Percentiles rank a stretch among this genome's conserved stretches.
phyloP scores from a whole-genome alignment of 2,888 invertebrate species.

The Ochropacha duplaris region DNA sequence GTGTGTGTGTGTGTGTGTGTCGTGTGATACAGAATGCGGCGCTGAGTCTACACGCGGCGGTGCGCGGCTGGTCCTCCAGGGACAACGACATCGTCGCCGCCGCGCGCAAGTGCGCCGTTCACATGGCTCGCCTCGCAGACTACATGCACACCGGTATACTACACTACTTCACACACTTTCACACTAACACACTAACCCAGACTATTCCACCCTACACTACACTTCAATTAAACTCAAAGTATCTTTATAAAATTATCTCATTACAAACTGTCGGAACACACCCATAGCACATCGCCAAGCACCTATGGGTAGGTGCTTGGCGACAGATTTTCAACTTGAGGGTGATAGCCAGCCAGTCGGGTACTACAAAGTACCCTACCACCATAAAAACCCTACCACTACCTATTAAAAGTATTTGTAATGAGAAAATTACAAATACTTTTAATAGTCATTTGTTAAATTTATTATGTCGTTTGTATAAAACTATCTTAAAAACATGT shows the following conservation, averaged over 20 bases:
- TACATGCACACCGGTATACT: background rate
- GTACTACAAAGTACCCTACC: too few species aligned
- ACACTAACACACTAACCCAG: background rate
- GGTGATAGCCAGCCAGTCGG: too few species aligned
- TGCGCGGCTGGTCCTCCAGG: slow-evolving; percentile 98
- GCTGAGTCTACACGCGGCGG: slow-evolving; percentile 97
- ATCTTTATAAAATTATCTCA: too few species aligned
- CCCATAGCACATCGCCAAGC: too few species aligned
- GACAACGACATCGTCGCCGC: slow-evolving; percentile 91
- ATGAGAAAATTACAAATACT: too few species aligned
- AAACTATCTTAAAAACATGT: too few species aligned
- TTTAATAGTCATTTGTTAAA: too few species aligned
- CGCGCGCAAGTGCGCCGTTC: background rate
- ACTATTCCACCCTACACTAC: background rate
- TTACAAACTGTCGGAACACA: too few species aligned
- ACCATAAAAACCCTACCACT: too few species aligned
- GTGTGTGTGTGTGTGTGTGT: background rate
- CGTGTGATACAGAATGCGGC: slow-evolving; percentile 95
- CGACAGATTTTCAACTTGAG: too few species aligned
- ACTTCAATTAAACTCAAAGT: background rate
- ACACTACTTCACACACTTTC: background rate
- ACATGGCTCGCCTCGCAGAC: background rate
- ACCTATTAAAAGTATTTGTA: too few species aligned
- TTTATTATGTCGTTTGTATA: too few species aligned
- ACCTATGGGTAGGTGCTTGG: background rate